Evolutionary conservation across 2,113 vertebrate genomes (phyloP), one percentile per base, ranked within the genome.

Genomic region (Fukomys damarensis): DNA sequence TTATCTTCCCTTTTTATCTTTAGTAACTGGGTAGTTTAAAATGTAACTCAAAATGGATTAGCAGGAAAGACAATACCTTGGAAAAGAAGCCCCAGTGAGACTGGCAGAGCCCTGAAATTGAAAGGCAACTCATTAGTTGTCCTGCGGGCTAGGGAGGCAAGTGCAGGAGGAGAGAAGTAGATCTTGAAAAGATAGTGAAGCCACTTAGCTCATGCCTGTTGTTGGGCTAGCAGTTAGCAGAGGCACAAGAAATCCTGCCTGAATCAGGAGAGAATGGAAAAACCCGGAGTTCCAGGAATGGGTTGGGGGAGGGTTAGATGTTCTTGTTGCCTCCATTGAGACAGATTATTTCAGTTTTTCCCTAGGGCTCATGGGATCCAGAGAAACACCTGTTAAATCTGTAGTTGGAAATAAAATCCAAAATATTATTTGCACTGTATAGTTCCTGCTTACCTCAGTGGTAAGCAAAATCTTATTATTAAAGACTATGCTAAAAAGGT

Each of bases 401-500:
- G 3, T 74, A 93, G 24, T 65, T 59, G 76, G 43, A 91, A 85
- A 70, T 93, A 52, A 94, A 94, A 91, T 22, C 6, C n/a, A 93
- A 74, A 46, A 28, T 28, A 56, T 92, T 20, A 76, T 92, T 90
- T 95, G 14, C 54, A 86, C 61, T 89, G 65, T 92, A 83, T 20
- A 86, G 26, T 79, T 93, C 43, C n/a, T 56, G 14, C 3, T 17
- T 10, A 24, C 74, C 58, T 58, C 49, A 83, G 81, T 24, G 65
- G 3, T 76, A 14, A 76, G n/a, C 5, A 66, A 88, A 82, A 30
- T 43, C 89, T 76, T 93, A 84, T 94, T 93, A 59, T 30, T 93
- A 90, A 94, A 56, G 26, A 91, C 58, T 93, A 14, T 91, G 32
- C 63, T 90, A 43, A 92, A 88, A 96, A 77, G 66, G n/a, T 17